Evolutionary conservation across 2,113 vertebrate genomes (phyloP), one percentile per base, ranked within the genome.

Genomic region (Apodemus sylvaticus): DNA sequence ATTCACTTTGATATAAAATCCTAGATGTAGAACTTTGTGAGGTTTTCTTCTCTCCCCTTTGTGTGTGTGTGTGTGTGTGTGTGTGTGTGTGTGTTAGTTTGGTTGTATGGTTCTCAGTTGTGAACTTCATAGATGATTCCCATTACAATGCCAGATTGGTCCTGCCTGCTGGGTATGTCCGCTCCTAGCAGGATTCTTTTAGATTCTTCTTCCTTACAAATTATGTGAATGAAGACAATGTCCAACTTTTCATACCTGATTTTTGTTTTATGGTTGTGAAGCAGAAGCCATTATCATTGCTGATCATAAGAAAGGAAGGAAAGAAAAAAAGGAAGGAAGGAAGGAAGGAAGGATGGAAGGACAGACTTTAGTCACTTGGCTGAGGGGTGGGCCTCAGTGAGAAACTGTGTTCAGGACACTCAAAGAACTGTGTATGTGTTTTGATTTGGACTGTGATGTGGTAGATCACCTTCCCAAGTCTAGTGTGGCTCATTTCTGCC

Each of bases 341-440:
- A 64, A 64, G 26, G 31, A 45, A 3, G 22, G 12, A 26, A 4
- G 42, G 5, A 68, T 34, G 31, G 29, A 55, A 3, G 26, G 12
- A 36, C 2, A 42, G 4, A 5, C 45, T 78, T 22, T 12, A 73
- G 68, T 82, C 70, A n/a, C 14, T 4, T 13, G 74, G 17, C 55
- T 60, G 2, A 7, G 58, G 42, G 58, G 70, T 60, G 2, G 39
- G 76, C 10, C 0, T 5, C 3, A 22, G 3, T 10, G 24, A 51
- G 11, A 4, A 42, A 10, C 48, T 34, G 29, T 71, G 53, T 66
- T 20, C 22, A 0, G 48, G 48, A 10, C 5, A 7, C 19, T 24
- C 14, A 0, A 16, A 3, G 7, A 17, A 2, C 10, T 1, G 31
- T 7, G 0, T 4, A 24, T 17, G 4, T 20, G 0, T 10, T 70